These are phyloP conservation scores for Ephialtes manifestator DNA, from an alignment of 2,888 invertebrate species.

Conservation along the genomic window DNA sequence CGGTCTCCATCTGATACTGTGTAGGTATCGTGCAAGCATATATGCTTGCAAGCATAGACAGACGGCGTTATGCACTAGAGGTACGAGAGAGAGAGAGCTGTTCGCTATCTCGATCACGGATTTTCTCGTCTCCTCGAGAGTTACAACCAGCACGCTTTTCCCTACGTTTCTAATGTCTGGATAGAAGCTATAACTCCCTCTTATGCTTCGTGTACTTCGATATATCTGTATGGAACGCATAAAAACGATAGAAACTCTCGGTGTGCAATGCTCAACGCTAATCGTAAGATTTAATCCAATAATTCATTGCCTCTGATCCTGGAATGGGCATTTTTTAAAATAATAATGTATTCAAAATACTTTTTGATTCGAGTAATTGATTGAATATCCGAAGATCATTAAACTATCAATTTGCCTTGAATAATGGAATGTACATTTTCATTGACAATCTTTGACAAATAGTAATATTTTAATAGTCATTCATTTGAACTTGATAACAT, in stretches of 20 bases:
- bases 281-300: constrained; percentile 44
- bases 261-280: constrained; percentile 32
- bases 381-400: background rate
- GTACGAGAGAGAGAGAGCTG: constrained; percentile 32
- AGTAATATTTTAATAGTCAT: background rate
- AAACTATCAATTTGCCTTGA: background rate
- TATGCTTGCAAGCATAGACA: constrained; percentile 50
- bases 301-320: constrained; percentile 33
- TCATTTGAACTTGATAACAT: background rate
- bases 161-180: constrained; percentile 45
- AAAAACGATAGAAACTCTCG: constrained; percentile 17
- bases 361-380: background rate
- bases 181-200: constrained; percentile 30
- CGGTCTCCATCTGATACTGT: constrained; percentile 31
- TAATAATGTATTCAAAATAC: constrained; percentile 8
- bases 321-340: background rate
- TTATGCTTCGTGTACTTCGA: background rate
- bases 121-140: constrained; percentile 49
- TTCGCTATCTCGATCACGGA: constrained; percentile 61
- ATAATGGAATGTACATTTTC: background rate
- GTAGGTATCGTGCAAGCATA: constrained; percentile 15
- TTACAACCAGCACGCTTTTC: constrained; percentile 33
- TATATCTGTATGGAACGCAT: constrained; percentile 13
- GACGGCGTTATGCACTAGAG: constrained; percentile 22
- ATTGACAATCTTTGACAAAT: background rate